Base-by-base conservation (phyloP, 2,113 vertebrate genomes). In the Holacanthus passer region DNA sequence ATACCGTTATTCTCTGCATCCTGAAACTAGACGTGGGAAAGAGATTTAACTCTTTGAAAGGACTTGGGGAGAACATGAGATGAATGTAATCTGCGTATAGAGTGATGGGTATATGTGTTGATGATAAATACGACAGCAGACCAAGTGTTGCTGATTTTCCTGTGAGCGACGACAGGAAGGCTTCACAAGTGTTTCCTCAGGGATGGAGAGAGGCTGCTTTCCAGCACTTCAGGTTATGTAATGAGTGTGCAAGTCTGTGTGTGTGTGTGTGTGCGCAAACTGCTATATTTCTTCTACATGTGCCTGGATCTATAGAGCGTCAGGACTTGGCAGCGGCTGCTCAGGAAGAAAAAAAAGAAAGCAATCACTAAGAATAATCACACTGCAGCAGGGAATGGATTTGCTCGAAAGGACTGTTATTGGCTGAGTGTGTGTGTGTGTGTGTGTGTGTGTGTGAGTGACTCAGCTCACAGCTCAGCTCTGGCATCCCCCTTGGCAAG, bases 361-460 rank as follows among this genome's bases (percentile, higher is more conserved):
- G 48, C 77, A 77, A 87, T 90, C 79, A 63, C 70, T 66, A 79
- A 72, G 78, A 91, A 89, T 91, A 84, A 88, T 90, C 77, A 84
- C 83, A 83, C 88, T 90, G 89, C 85, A 89, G 85, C 83, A 86
- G 76, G 73, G 48, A 84, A 72, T 78, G 82, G 64, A 82, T 91
- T 83, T 71, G 62, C 83, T 75, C 45, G n/a, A 76, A 79, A 69
- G 55, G 65, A 69, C 68, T 65, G 55, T 53, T 84, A 63, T 60
- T 79, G 63, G 35, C 43, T 74, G 4, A 37, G 17, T 45, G 52
- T 58, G 58, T 62, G 64, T 59, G 29, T 55, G 74, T 73, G 68
- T 70, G 73, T 77, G 73, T 68, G 68, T 67, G 65, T n/a, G 31
- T n/a, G 45, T 22, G 27, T 50, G 66, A 41, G 80, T 66, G 87